These are phyloP conservation scores for Diorhabda elongata DNA, from an alignment of 1,140 invertebrate species.

Conservation along the genomic window DNA sequence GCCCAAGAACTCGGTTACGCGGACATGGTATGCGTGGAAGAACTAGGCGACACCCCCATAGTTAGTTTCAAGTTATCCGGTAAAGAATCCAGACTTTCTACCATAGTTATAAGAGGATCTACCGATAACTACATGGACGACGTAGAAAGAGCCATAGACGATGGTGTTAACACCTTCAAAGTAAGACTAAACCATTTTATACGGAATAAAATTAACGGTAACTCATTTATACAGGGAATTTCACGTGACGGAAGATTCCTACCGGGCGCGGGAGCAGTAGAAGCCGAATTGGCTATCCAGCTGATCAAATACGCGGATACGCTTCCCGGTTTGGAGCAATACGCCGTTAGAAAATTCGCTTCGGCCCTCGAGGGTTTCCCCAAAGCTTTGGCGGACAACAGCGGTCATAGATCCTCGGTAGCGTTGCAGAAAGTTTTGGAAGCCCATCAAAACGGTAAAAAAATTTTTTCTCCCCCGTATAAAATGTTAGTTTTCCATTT, in stretches of 20 bases:
- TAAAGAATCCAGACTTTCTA: slow-evolving; percentile 81
- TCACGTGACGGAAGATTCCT: slow-evolving; percentile 71
- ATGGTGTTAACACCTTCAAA: slow-evolving; percentile 99
- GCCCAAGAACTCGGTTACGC: slow-evolving; percentile 90
- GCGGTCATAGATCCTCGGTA: slow-evolving; percentile 83
- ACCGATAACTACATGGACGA: slow-evolving; percentile 99
- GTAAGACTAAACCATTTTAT: slow-evolving; percentile 37
- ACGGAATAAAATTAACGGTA: neutral
- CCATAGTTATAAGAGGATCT: slow-evolving; percentile 90
- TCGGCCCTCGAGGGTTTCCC: slow-evolving; percentile 87
- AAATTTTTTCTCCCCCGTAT: neutral
- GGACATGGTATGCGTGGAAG: slow-evolving; percentile 88
- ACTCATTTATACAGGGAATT: slow-evolving; percentile 39
- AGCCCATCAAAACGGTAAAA: slow-evolving; percentile 67
- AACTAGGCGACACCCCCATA: slow-evolving; percentile 91
- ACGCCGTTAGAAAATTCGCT: slow-evolving; percentile 93
- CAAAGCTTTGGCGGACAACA: slow-evolving; percentile 91
- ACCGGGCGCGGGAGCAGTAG: slow-evolving; percentile 90
- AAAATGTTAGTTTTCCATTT: neutral
- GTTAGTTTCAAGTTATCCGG: slow-evolving; percentile 85
- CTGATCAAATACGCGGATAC: slow-evolving; percentile 85
- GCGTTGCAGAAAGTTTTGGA: slow-evolving; percentile 88
- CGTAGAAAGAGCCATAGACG: slow-evolving; percentile 95
- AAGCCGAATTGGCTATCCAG: slow-evolving; percentile 89
- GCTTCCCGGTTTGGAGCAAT: slow-evolving; percentile 92